These are phyloP conservation scores for Prostheceraeus crozeri DNA, from an alignment of 2,888 invertebrate species.

Conservation along the genomic window DNA sequence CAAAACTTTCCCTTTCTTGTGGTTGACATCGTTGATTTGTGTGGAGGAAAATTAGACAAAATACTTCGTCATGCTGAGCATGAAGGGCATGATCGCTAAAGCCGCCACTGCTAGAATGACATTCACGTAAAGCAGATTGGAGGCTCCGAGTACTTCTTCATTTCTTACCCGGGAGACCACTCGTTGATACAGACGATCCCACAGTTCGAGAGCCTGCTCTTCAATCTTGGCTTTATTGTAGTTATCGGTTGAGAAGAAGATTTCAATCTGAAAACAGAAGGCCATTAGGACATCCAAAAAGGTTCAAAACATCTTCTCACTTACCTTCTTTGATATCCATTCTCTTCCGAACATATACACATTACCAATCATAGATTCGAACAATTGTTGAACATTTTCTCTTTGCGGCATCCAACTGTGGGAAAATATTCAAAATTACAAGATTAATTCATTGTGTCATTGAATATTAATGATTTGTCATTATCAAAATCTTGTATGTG, in stretches of 20 bases:
- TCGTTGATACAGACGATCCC: slow-evolving; percentile 85
- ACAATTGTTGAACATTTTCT: slow-evolving; percentile 64
- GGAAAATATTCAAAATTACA: too few species aligned
- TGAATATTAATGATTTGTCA: too few species aligned
- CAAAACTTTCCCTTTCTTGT: too few species aligned
- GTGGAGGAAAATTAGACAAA: too few species aligned
- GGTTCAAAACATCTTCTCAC: background rate
- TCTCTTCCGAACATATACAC: slow-evolving; percentile 84
- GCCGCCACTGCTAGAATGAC: too few species aligned
- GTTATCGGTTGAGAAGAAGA: slow-evolving; percentile 57
- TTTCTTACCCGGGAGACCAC: slow-evolving; percentile 66
- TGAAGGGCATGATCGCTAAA: too few species aligned
- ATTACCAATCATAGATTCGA: slow-evolving; percentile 82
- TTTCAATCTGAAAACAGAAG: slow-evolving; percentile 26
- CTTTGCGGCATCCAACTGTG: slow-evolving; percentile 69
- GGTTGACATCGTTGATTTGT: too few species aligned
- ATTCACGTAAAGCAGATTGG: too few species aligned
- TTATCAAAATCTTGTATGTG: too few species aligned
- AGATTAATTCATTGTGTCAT: too few species aligned
- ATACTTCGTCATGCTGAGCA: too few species aligned
- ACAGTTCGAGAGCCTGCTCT: slow-evolving; percentile 77
- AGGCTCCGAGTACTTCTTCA: too few species aligned
- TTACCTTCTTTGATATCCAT: slow-evolving; percentile 77
- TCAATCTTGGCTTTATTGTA: slow-evolving; percentile 74
- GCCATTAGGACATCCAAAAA: background rate